Conservation (phyloP, 2,888 invertebrate genomes). For the Drosophila birchii region DNA sequence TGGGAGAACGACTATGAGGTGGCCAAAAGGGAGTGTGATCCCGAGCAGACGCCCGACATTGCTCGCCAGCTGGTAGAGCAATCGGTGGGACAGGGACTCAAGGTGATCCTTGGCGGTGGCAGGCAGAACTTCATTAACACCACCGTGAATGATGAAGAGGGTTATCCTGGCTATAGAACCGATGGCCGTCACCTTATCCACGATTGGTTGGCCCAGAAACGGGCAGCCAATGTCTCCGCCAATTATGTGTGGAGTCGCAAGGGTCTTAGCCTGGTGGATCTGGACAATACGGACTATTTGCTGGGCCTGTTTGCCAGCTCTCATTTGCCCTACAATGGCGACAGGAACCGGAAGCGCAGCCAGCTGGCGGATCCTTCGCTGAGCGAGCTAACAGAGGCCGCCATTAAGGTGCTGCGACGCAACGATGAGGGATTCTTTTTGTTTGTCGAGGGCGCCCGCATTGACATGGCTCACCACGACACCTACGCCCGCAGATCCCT, state of each 20-base stretch:
- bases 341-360: constrained; percentile 85
- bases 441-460: constrained; percentile 88
- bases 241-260: constrained; percentile 83
- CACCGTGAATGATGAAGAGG: constrained; percentile 86
- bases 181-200: constrained; percentile 89
- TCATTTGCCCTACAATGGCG: constrained; percentile 88
- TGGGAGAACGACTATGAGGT: constrained; percentile 90
- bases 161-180: constrained; percentile 86
- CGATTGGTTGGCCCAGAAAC: constrained; percentile 86
- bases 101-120: constrained; percentile 86
- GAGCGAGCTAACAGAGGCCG: constrained; percentile 89
- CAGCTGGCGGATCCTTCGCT: constrained; percentile 87
- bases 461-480: constrained; percentile 87
- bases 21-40: constrained; percentile 83
- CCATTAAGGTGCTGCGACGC: constrained; percentile 88
- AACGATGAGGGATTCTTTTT: constrained; percentile 89
- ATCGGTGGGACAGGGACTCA: constrained; percentile 89
- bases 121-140: constrained; percentile 76
- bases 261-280: constrained; percentile 82
- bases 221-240: constrained; percentile 71
- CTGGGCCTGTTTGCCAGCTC: constrained; percentile 87
- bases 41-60: constrained; percentile 88
- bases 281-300: constrained; percentile 86
- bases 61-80: constrained; percentile 89
- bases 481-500: constrained; percentile 89